Conservation (phyloP, 2,113 vertebrate genomes). For the Cepphus grylle region DNA sequence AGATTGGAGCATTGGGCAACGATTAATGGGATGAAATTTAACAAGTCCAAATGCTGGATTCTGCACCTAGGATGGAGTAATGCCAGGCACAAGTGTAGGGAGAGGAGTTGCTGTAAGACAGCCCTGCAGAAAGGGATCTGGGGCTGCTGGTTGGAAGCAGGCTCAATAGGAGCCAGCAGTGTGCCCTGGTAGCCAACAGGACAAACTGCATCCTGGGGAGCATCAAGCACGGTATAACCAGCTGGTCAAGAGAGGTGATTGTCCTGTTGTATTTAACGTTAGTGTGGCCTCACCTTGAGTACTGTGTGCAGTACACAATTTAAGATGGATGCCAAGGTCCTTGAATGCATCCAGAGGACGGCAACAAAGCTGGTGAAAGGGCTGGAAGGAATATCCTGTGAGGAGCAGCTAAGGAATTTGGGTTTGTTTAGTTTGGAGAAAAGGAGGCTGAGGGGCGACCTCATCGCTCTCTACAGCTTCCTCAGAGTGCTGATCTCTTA, state of each 20-base stretch:
- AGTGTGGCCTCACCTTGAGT: background rate
- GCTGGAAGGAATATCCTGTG: no score
- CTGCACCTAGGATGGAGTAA: no score
- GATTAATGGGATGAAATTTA: background rate
- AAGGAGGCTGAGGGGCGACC: no score
- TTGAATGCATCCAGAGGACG: no score
- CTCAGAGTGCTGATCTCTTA: no score
- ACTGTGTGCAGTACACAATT: no score
- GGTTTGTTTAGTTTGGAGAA: no score
- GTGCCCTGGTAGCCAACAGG: background rate
- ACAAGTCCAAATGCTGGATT: background rate
- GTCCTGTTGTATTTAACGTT: background rate
- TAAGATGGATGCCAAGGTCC: no score
- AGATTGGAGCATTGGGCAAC: background rate
- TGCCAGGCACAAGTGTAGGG: fast-evolving
- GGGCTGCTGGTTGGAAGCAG: background rate
- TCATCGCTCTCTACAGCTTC: no score
- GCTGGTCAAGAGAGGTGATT: background rate
- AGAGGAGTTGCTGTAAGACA: background rate
- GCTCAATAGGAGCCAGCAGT: fast-evolving
- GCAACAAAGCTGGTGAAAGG: no score
- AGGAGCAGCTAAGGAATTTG: no score
- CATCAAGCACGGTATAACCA: background rate
- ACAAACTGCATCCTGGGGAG: background rate
- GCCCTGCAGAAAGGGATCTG: background rate